These are phyloP conservation scores for Automeris io DNA, from an alignment of 2,888 invertebrate species.

Conservation along the genomic window DNA sequence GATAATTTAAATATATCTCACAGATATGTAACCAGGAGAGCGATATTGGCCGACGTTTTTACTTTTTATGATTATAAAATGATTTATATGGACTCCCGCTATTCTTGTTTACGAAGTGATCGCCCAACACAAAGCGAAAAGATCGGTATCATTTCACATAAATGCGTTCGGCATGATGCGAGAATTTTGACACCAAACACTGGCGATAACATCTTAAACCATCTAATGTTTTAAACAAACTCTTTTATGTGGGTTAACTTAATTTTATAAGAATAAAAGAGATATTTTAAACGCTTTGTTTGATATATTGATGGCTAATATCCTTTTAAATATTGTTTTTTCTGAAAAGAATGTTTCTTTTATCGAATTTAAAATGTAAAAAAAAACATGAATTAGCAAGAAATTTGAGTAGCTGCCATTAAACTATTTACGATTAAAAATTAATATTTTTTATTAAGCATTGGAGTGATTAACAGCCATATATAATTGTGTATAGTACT, in stretches of 20 bases:
- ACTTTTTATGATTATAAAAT: slow-evolving; percentile 31
- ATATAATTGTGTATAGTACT: too few species aligned
- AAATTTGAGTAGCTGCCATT: slow-evolving; percentile 18
- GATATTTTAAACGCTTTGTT: slow-evolving; percentile 46
- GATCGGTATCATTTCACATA: slow-evolving; percentile 57
- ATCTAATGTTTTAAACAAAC: slow-evolving; percentile 77
- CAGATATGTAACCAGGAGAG: background rate
- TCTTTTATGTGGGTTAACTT: slow-evolving; percentile 72
- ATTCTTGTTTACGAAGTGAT: slow-evolving; percentile 70
- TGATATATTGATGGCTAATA: slow-evolving; percentile 48
- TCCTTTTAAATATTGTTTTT: slow-evolving; percentile 20
- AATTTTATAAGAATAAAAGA: slow-evolving; percentile 69
- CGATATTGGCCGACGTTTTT: slow-evolving; percentile 11
- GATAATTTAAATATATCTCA: slow-evolving; percentile 4
- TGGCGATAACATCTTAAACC: slow-evolving; percentile 68
- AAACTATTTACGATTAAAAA: slow-evolving; percentile 28
- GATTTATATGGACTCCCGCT: slow-evolving; percentile 72
- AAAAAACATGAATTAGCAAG: slow-evolving; percentile 8
- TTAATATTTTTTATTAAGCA: too few species aligned
- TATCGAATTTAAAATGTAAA: too few species aligned
- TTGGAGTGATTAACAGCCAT: too few species aligned
- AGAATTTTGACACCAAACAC: slow-evolving; percentile 75
- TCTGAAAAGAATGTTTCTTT: too few species aligned
- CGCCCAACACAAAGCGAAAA: slow-evolving; percentile 59
- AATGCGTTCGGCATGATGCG: slow-evolving; percentile 74